Conservation (phyloP, 2,113 vertebrate species). For the Tyrannus savana region DNA sequence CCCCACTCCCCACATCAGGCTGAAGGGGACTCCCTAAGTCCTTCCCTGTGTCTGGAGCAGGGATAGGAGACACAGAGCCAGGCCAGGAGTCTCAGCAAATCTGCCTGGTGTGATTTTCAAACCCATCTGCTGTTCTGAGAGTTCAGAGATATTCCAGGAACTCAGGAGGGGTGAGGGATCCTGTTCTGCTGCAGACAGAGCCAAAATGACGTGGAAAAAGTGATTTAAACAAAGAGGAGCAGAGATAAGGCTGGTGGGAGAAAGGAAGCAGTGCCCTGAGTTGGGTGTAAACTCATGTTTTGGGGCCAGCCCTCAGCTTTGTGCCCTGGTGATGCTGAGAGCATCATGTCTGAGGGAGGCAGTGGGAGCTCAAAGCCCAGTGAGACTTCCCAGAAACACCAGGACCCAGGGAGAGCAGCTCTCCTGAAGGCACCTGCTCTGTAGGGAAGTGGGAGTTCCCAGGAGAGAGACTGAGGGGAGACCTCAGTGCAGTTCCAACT, state of each 20-base stretch:
- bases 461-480: background rate
- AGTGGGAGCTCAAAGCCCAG: background rate
- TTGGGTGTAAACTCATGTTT: background rate
- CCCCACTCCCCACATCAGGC: rapidly evolving
- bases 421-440: background rate
- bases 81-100: background rate
- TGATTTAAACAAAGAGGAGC: background rate
- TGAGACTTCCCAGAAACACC: background rate
- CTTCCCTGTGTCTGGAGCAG: background rate
- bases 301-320: background rate
- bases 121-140: background rate
- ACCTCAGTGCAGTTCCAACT: background rate
- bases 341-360: background rate
- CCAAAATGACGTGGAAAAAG: background rate
- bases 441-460: background rate
- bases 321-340: background rate
- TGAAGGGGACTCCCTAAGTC: background rate
- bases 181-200: background rate
- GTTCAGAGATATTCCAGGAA: background rate
- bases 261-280: background rate
- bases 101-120: background rate
- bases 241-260: background rate
- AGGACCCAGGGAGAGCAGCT: background rate
- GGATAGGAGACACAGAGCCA: background rate
- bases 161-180: background rate